Evolutionary conservation across 2,797 vertebrate species (phyloP).

Genomic region (Hyperoplus lanceolatus): DNA sequence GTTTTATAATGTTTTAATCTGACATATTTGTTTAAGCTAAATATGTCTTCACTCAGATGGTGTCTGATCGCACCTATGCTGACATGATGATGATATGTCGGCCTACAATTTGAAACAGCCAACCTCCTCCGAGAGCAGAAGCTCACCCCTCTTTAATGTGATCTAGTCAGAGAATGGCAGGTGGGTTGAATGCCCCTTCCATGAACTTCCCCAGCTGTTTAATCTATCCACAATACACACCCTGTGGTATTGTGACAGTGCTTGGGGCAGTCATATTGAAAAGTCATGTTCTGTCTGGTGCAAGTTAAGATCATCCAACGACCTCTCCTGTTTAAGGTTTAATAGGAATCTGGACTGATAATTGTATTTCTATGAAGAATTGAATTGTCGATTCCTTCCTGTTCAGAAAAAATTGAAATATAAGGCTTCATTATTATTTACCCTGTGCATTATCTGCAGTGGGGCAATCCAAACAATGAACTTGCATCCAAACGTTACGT

Average conservation of each 20-base stretch:
- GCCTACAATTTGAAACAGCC: conserved; percentile 50
- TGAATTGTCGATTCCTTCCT: conserved; percentile 21
- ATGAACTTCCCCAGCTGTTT: conserved; percentile 65
- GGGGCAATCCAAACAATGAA: conserved; percentile 12
- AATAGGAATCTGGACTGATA: conserved; percentile 6
- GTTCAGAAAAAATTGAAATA: conserved; percentile 15
- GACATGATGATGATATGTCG: conserved; percentile 59
- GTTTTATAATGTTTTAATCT: too few species aligned
- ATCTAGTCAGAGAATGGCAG: conserved; percentile 62
- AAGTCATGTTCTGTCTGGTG: conserved; percentile 58
- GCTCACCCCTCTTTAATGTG: conserved; percentile 76
- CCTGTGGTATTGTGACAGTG: conserved; percentile 19
- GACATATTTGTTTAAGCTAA: background rate
- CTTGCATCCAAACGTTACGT: conserved; percentile 26
- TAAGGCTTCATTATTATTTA: background rate
- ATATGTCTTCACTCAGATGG: conserved; percentile 38
- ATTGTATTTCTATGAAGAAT: background rate
- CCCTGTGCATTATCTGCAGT: conserved; percentile 13
- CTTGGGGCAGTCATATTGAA: conserved; percentile 41
- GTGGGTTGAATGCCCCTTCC: conserved; percentile 46
- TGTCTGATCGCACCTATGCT: conserved; percentile 32
- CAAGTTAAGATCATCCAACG: conserved; percentile 40
- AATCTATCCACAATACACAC: conserved; percentile 49
- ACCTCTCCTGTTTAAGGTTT: conserved; percentile 10
- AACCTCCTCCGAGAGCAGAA: conserved; percentile 59